phyloP scores from a whole-genome alignment of 2,797 vertebrate species.

The Coendou prehensilis region DNA sequence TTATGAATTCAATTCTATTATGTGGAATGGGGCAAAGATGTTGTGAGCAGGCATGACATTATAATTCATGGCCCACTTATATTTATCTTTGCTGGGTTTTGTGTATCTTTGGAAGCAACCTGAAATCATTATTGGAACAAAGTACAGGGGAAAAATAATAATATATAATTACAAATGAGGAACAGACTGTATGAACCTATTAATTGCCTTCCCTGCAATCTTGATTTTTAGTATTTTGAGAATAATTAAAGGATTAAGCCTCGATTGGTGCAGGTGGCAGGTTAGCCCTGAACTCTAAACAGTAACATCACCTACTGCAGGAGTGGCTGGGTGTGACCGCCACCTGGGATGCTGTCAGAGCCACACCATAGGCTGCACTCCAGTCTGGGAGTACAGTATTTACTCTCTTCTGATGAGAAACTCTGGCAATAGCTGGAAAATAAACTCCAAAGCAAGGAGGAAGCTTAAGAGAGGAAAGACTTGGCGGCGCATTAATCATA shows the following conservation, averaged over 20 bases:
- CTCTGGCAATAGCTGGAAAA: slow-evolving; percentile 79
- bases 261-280: slow-evolving; percentile 8
- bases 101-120: slow-evolving; percentile 77
- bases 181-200: slow-evolving; percentile 69
- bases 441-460: slow-evolving; percentile 70
- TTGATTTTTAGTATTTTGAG: slow-evolving; percentile 75
- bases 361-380: slow-evolving; percentile 32
- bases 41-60: slow-evolving; percentile 65
- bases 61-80: slow-evolving; percentile 73
- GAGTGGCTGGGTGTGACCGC: slow-evolving; percentile 47
- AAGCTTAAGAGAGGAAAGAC: slow-evolving; percentile 56
- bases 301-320: slow-evolving; percentile 32
- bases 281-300: slow-evolving; percentile 63
- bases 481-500: slow-evolving; percentile 74
- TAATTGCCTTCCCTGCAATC: slow-evolving; percentile 72
- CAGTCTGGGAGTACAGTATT: slow-evolving; percentile 54
- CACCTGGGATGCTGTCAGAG: slow-evolving; percentile 15
- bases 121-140: slow-evolving; percentile 78
- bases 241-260: slow-evolving; percentile 72
- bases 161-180: slow-evolving; percentile 79
- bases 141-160: slow-evolving; percentile 73
- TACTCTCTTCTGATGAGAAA: slow-evolving; percentile 74
- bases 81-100: slow-evolving; percentile 75
- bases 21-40: slow-evolving; percentile 65
- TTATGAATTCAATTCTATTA: slow-evolving; percentile 76